Percentiles rank a stretch among this genome's conserved stretches.
Conservation (phyloP, 2,888 invertebrate species). For the Cerastoderma edule region DNA sequence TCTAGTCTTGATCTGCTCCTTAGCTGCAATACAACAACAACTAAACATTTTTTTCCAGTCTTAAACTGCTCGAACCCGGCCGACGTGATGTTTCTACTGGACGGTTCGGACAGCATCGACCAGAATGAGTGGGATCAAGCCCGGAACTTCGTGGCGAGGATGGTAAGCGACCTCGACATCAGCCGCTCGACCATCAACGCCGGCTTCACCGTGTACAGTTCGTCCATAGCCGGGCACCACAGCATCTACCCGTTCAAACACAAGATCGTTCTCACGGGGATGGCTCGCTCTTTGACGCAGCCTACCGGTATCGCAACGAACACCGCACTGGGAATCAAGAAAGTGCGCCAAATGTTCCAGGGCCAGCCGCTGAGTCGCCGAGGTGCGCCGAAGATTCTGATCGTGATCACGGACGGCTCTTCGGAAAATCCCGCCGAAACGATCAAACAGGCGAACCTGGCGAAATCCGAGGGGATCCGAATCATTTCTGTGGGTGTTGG, state of each 20-base stretch:
- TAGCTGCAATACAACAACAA: too few relatives aligned
- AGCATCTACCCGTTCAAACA: constrained; percentile 67
- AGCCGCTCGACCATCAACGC: constrained; percentile 63
- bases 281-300: constrained; percentile 56
- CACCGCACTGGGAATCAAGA: constrained; percentile 62
- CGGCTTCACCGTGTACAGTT: constrained; percentile 72
- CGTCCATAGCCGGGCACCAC: constrained; percentile 68
- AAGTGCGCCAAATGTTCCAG: constrained; percentile 58
- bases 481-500: constrained; percentile 75
- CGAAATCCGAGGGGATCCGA: constrained; percentile 67
- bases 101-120: constrained; percentile 75
- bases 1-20: too few relatives aligned
- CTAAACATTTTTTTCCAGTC: constrained; percentile 68
- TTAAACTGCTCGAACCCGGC: constrained; percentile 72
- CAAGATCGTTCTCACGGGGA: constrained; percentile 59
- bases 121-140: constrained; percentile 69
- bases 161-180: constrained; percentile 69
- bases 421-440: constrained; percentile 71
- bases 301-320: constrained; percentile 66
- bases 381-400: constrained; percentile 67
- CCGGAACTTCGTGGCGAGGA: constrained; percentile 67
- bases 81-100: constrained; percentile 73
- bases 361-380: constrained; percentile 54
- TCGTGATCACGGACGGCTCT: constrained; percentile 76
- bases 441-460: constrained; percentile 64